A percentile compares a stretch with the other conserved stretches of the same genome.
phyloP scores from a whole-genome alignment of 2,797 vertebrate genomes.

The Ptychadena robeensis region DNA sequence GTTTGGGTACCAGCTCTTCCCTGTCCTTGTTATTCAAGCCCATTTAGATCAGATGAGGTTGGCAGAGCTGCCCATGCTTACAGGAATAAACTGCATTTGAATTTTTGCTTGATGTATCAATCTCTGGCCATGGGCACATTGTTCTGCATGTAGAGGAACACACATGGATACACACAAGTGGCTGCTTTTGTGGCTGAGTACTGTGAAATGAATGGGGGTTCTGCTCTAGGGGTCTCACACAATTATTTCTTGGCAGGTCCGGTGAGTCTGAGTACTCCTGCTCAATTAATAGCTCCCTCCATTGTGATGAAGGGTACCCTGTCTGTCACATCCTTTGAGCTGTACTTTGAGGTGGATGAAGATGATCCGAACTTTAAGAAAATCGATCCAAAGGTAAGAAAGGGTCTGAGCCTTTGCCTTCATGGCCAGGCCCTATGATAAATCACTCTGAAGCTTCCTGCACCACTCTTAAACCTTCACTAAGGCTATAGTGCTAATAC shows the following conservation, averaged over 20 bases:
- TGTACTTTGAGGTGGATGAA: conserved; percentile 98
- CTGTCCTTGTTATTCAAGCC: too few species aligned
- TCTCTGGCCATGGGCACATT: background rate
- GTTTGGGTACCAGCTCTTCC: too few species aligned
- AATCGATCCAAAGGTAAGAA: conserved; percentile 95
- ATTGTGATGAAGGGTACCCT: conserved; percentile 88
- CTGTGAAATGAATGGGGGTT: conserved; percentile 1
- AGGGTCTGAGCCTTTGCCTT: background rate
- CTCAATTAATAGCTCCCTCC: conserved; percentile 92
- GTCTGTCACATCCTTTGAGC: conserved; percentile 92
- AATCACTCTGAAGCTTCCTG: background rate
- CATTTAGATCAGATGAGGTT: background rate
- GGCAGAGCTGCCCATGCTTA: background rate
- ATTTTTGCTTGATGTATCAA: background rate
- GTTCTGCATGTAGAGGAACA: background rate
- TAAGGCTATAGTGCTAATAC: background rate
- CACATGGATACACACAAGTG: background rate
- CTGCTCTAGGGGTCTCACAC: conserved; percentile 26
- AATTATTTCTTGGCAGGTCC: conserved; percentile 79
- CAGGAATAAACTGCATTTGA: too few species aligned
- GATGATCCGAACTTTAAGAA: conserved; percentile 92
- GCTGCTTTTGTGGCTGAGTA: background rate
- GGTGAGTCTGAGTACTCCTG: conserved; percentile 89
- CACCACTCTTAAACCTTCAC: background rate
- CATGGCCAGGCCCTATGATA: background rate